Conservation (phyloP, 2,113 vertebrate genomes). For the Electrona antarctica region DNA sequence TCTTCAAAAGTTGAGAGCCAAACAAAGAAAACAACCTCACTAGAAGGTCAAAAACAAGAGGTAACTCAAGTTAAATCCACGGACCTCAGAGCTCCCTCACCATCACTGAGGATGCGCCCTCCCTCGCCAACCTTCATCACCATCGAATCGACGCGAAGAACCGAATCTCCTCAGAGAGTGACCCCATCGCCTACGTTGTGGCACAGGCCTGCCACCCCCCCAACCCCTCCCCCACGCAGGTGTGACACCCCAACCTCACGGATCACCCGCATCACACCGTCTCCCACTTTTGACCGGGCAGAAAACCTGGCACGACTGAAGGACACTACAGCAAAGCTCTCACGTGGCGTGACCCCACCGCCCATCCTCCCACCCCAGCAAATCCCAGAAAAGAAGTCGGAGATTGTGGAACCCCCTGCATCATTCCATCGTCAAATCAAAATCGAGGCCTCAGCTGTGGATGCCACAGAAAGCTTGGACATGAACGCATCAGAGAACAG, state of each 20-base stretch:
- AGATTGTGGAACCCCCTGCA: slow-evolving; percentile 84
- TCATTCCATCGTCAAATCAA: slow-evolving; percentile 86
- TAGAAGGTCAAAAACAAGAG: slow-evolving; percentile 69
- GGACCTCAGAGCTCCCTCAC: slow-evolving; percentile 72
- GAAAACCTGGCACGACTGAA: slow-evolving; percentile 86
- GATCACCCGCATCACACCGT: slow-evolving; percentile 74
- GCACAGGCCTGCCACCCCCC: slow-evolving; percentile 70
- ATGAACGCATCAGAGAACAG: neutral
- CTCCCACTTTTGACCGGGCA: slow-evolving; percentile 79
- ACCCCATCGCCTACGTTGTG: slow-evolving; percentile 71
- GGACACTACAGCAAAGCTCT: slow-evolving; percentile 85
- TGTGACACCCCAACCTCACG: slow-evolving; percentile 74
- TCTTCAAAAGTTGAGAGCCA: slow-evolving; percentile 71
- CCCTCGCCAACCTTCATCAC: slow-evolving; percentile 89
- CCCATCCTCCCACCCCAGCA: slow-evolving; percentile 60
- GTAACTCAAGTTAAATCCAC: slow-evolving; percentile 56
- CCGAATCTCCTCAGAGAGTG: slow-evolving; percentile 77
- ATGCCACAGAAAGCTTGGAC: slow-evolving; percentile 53
- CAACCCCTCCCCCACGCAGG: slow-evolving; percentile 74
- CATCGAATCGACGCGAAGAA: slow-evolving; percentile 83
- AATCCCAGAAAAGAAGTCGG: slow-evolving; percentile 81
- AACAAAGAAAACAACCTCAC: slow-evolving; percentile 61
- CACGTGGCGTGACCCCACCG: slow-evolving; percentile 74
- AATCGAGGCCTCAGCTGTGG: slow-evolving; percentile 72
- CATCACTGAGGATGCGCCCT: slow-evolving; percentile 78